Evolutionary conservation across 2,113 vertebrate species (phyloP).

Genomic region (Petroica traversi): DNA sequence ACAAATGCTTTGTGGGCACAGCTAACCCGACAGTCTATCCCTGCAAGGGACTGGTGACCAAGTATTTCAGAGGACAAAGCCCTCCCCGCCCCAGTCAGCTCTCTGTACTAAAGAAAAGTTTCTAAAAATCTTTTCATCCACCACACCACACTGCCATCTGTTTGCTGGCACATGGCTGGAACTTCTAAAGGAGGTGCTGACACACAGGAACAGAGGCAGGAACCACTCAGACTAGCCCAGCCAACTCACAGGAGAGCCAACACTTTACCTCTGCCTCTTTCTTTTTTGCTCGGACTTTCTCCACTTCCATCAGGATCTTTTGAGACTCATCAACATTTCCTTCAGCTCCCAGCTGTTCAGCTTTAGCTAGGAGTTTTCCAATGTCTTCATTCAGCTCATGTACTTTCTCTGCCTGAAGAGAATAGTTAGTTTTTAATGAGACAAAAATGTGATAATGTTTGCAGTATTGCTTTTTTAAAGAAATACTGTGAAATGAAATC

Average conservation of each 20-base stretch:
- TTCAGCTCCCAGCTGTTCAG: constrained; percentile 95
- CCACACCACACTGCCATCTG: neutral
- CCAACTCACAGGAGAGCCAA: neutral
- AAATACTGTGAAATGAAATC: neutral
- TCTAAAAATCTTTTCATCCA: neutral
- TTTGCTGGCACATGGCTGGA: neutral
- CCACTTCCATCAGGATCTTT: constrained; percentile 96
- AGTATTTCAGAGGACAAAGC: neutral
- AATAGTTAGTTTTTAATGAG: neutral
- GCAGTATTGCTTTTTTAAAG: neutral
- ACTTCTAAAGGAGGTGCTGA: neutral
- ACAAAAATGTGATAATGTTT: neutral
- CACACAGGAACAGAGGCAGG: neutral
- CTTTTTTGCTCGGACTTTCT: constrained; percentile 93
- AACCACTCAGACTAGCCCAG: neutral
- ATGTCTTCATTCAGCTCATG: constrained; percentile 99
- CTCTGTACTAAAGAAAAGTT: neutral
- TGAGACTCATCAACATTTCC: constrained; percentile 98
- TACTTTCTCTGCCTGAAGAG: constrained; percentile 92
- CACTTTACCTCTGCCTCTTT: constrained; percentile 93
- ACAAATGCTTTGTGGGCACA: neutral
- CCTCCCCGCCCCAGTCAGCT: rapidly evolving
- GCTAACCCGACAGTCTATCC: neutral
- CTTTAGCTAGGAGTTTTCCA: constrained; percentile 96
- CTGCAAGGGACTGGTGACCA: neutral